A percentile compares a stretch with the other conserved stretches of the same genome.
These are phyloP conservation scores for Psilopsiagon aymara DNA, from an alignment of 2,113 vertebrate genomes.

Conservation along the genomic window DNA sequence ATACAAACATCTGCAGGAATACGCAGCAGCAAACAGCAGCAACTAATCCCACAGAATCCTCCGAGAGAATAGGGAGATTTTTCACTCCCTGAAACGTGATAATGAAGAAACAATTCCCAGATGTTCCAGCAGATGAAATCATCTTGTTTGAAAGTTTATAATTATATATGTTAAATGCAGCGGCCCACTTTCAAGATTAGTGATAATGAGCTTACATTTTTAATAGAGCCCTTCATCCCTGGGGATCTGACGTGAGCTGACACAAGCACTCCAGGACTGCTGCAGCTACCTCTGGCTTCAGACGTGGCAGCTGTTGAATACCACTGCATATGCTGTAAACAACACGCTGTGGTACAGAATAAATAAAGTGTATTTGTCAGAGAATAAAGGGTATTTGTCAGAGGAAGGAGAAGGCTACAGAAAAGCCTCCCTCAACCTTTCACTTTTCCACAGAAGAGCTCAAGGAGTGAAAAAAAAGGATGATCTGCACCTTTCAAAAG, in stretches of 20 bases:
- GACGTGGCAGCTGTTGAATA: background rate
- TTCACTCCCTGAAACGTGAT: constrained; percentile 19
- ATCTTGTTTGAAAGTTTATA: constrained; percentile 41
- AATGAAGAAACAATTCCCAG: constrained; percentile 52
- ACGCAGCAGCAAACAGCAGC: background rate
- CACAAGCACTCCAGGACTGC: background rate
- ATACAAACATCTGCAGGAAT: background rate
- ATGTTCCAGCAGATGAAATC: constrained; percentile 44
- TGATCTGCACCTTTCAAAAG: background rate
- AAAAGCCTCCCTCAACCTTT: background rate
- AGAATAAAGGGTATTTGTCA: background rate
- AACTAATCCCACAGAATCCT: constrained; percentile 50
- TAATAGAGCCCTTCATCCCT: background rate
- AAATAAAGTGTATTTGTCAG: background rate
- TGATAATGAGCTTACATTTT: constrained; percentile 36
- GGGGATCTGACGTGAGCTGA: background rate
- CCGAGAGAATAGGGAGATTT: background rate
- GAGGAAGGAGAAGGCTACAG: background rate
- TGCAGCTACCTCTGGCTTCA: background rate
- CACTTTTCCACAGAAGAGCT: background rate
- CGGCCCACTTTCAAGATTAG: constrained; percentile 20
- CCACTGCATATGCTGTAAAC: background rate
- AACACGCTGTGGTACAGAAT: background rate
- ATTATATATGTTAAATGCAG: constrained; percentile 54
- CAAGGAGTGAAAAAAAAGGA: background rate